Base-by-base conservation (phyloP, 2,888 invertebrate species). In the Cerceris rybyensis region DNA sequence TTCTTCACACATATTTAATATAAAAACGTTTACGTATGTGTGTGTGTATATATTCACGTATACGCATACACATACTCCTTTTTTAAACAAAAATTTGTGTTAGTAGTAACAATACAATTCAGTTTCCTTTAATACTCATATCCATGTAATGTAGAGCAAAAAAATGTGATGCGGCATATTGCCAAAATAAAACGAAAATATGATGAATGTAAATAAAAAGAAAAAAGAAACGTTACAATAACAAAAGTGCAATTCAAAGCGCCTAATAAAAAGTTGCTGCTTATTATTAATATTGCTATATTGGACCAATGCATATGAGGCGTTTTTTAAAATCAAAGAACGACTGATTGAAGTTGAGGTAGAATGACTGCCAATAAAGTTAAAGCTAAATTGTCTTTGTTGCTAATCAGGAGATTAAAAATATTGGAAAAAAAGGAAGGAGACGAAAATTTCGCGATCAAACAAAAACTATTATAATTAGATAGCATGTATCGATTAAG, bases 201-300 rank as follows among this genome's bases (percentile, higher is more conserved):
- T 49, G 28, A 59, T 39, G 60, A 61, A 49, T 60, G 65, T 76
- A 80, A 75, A 71, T 64, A 75, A 71, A 63, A 59, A 70, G 42
- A 66, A 58, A 59, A 72, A 66, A 58, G 54, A 72, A 75, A 70
- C 66, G 72, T 82, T 82, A 82, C 77, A 85, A 87, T 86, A 80
- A 87, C 73, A 82, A 86, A 89, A 88, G 88, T 90, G 88, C 88
- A 89, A 89, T 89, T 89, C 82, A 80, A 82, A 84, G 84, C 82
- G 87, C 84, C 88, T 88, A 83, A 82, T 79, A 82, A 85, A 83
- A 83, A 82, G 75, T 80, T 81, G 77, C 78, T 83, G 84, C 82
- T 79, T 78, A 80, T 75, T 81, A 80, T 80, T 86, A 84, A 80
- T 77, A 78, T 77, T 85, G 80, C 71, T 86, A 81, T 74, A 77